phyloP scores from a whole-genome alignment of 2,888 invertebrate genomes.

The Hybos culiciformis region DNA sequence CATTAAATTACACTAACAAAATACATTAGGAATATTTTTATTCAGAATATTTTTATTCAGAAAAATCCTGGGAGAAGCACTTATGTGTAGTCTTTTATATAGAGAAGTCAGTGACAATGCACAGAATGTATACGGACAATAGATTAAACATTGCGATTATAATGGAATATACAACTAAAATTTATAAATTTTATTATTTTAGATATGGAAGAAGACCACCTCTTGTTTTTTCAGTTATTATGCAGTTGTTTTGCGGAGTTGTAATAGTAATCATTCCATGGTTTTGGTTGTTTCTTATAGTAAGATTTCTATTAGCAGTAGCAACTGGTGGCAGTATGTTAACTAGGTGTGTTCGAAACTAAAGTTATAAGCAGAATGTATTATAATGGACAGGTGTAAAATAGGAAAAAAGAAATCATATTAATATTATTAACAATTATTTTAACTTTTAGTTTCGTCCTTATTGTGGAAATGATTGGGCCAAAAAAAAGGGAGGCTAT shows the following conservation, averaged over 20 bases:
- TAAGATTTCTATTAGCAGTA: constrained; percentile 54
- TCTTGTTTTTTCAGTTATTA: constrained; percentile 50
- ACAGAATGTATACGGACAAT: no score
- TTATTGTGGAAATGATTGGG: constrained; percentile 50
- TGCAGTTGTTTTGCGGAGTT: constrained; percentile 55
- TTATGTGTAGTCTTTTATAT: no score
- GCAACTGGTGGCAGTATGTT: constrained; percentile 70
- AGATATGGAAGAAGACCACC: constrained; percentile 61
- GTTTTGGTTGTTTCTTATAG: constrained; percentile 44
- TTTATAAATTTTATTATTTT: constrained; percentile 24
- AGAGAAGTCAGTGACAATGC: no score
- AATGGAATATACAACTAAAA: no score
- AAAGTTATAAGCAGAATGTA: constrained; percentile 14
- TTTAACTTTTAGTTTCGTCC: constrained; percentile 39
- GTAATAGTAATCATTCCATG: constrained; percentile 55
- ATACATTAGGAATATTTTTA: no score
- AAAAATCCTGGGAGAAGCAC: no score
- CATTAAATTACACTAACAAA: no score
- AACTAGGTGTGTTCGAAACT: constrained; percentile 30
- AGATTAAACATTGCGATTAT: no score
- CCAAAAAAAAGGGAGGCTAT: constrained; percentile 8
- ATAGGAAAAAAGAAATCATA: not conserved
- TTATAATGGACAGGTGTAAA: no score
- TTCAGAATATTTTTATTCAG: no score
- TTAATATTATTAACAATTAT: not conserved